Evolutionary conservation across 2,113 vertebrate species (phyloP).

Genomic region (Amia ocellicauda): DNA sequence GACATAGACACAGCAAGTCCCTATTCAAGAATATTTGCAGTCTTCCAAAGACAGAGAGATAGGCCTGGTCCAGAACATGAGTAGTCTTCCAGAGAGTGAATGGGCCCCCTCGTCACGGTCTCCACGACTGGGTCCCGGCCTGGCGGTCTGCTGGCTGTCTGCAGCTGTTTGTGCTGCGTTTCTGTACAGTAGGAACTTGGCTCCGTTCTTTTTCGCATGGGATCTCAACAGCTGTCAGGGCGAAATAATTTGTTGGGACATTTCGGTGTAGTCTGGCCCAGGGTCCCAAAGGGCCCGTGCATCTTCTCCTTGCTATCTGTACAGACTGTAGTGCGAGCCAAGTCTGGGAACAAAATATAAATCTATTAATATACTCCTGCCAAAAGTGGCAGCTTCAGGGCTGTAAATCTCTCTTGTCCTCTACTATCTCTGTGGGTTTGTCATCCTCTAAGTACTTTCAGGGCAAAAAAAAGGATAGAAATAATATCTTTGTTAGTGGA

Average conservation of each 20-base stretch:
- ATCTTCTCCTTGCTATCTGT: constrained; percentile 14
- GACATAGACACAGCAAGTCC: no score
- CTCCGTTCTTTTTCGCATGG: constrained; percentile 1
- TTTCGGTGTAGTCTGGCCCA: constrained; percentile 5
- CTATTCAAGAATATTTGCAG: no score
- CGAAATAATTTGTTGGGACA: constrained; percentile 23
- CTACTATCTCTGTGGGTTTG: constrained; percentile 29
- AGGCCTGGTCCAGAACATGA: background rate
- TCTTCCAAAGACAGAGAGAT: no score
- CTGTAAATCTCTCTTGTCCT: constrained; percentile 42
- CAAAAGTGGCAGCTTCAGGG: constrained; percentile 39
- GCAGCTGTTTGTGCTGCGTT: constrained; percentile 11
- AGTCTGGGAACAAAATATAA: constrained; percentile 48
- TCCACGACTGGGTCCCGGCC: constrained; percentile 26
- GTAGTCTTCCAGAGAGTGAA: background rate
- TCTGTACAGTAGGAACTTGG: constrained; percentile 7
- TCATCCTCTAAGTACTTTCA: constrained; percentile 42
- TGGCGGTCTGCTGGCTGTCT: constrained; percentile 15
- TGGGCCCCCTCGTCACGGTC: constrained; percentile 20
- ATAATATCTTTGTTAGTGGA: constrained; percentile 38
- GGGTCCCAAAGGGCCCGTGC: constrained; percentile 12
- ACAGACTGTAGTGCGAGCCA: constrained; percentile 24
- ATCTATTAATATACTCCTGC: constrained; percentile 48
- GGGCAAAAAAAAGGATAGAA: constrained; percentile 39
- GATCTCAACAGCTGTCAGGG: constrained; percentile 14